Percentiles rank a stretch among this genome's conserved stretches.
phyloP scores from a whole-genome alignment of 2,113 vertebrate genomes.

The Elgaria multicarinata region DNA sequence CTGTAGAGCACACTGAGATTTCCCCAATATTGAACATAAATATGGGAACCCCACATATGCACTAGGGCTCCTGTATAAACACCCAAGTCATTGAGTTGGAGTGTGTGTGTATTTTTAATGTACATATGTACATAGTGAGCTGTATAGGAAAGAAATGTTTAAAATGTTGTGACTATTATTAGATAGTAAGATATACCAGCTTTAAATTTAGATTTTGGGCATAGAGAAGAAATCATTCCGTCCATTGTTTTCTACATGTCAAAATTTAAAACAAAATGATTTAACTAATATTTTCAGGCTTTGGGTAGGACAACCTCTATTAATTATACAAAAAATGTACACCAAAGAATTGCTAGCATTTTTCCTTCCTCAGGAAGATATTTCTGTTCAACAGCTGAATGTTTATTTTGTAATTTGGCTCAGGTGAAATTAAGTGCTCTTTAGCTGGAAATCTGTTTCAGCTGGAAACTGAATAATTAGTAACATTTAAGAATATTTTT shows the following conservation, averaged over 20 bases:
- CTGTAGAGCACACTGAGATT: not conserved
- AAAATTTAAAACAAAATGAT: slow-evolving; percentile 69
- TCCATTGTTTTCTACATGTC: slow-evolving; percentile 71
- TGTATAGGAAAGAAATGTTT: slow-evolving; percentile 31
- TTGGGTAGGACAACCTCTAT: slow-evolving; percentile 51
- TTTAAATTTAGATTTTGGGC: slow-evolving; percentile 47
- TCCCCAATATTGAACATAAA: not conserved
- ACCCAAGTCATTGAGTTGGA: not conserved
- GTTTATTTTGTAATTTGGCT: slow-evolving; percentile 73
- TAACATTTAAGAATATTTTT: slow-evolving; percentile 57
- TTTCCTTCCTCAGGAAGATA: slow-evolving; percentile 59
- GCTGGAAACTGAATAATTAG: slow-evolving; percentile 75
- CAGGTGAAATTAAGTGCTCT: slow-evolving; percentile 76
- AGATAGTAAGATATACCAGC: slow-evolving; percentile 33
- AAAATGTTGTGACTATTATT: slow-evolving; percentile 29
- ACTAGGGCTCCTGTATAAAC: not conserved
- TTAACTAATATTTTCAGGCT: slow-evolving; percentile 56
- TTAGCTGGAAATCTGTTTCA: slow-evolving; percentile 75
- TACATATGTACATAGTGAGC: not conserved
- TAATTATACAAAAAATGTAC: slow-evolving; percentile 76
- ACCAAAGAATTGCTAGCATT: slow-evolving; percentile 64
- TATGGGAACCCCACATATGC: not conserved
- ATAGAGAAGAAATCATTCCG: slow-evolving; percentile 64
- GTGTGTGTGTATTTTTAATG: not conserved
- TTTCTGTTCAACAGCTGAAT: slow-evolving; percentile 61